Conservation (phyloP, 2,113 vertebrate species). For the Myotis lucifugus region DNA sequence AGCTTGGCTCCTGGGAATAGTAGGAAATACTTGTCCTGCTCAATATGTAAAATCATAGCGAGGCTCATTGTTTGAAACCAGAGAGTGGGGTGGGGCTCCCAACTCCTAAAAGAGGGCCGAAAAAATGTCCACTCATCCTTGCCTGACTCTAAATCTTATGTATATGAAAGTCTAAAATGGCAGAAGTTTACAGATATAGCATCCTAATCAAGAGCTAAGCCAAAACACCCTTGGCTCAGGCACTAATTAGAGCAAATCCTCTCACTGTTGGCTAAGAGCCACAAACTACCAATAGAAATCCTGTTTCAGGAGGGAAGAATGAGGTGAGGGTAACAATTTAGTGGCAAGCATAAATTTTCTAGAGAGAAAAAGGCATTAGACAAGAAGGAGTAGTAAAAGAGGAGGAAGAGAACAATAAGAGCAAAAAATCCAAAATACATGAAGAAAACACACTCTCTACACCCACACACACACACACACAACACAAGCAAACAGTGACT, state of each 20-base stretch:
- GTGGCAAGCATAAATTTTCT: constrained; percentile 24
- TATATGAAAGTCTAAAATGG: background rate
- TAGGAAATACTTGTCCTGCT: background rate
- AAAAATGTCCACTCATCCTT: background rate
- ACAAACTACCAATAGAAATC: background rate
- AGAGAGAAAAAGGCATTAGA: background rate
- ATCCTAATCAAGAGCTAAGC: background rate
- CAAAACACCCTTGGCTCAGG: background rate
- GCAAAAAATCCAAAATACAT: background rate
- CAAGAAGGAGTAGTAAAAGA: background rate
- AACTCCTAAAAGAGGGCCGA: background rate
- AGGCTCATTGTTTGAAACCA: background rate
- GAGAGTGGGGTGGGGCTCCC: background rate
- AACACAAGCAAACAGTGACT: background rate
- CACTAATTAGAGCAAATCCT: background rate
- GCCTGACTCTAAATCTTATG: background rate
- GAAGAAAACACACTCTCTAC: background rate
- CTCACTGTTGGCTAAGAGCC: background rate
- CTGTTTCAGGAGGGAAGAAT: background rate
- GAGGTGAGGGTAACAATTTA: background rate
- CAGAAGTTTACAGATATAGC: background rate
- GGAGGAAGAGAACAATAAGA: background rate
- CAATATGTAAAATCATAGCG: background rate
- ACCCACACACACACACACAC: background rate
- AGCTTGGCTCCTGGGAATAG: background rate